phyloP scores from a whole-genome alignment of 2,888 invertebrate genomes.

The Ophion costatus region DNA sequence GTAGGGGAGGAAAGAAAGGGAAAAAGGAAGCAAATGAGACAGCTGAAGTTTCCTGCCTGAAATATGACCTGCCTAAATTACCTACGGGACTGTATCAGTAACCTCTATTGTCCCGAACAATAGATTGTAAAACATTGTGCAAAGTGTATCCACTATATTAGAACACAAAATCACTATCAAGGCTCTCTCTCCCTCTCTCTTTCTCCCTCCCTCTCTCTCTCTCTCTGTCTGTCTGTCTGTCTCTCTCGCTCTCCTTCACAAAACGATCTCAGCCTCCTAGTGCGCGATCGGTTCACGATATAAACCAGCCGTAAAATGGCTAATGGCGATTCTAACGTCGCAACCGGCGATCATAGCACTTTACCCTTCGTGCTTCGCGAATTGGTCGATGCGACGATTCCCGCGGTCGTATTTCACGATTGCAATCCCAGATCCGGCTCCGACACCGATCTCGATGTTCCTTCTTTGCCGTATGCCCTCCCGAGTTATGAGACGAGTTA shows the following conservation, averaged over 20 bases:
- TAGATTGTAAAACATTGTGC: too few species aligned
- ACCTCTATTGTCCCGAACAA: too few species aligned
- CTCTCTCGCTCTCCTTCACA: background rate
- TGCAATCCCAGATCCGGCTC: constrained; percentile 33
- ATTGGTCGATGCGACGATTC: constrained; percentile 47
- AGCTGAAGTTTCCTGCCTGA: too few species aligned
- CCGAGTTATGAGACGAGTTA: constrained; percentile 51
- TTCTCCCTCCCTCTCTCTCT: too few species aligned
- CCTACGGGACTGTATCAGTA: too few species aligned
- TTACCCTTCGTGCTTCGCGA: constrained; percentile 27
- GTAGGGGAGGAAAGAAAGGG: too few species aligned
- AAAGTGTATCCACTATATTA: too few species aligned
- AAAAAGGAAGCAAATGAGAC: too few species aligned
- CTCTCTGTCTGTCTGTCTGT: too few species aligned
- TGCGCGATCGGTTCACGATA: constrained; percentile 67
- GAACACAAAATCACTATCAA: too few species aligned
- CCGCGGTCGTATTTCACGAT: constrained; percentile 24
- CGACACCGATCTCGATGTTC: constrained; percentile 48
- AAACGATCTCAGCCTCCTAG: background rate
- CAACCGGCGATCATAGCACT: constrained; percentile 38
- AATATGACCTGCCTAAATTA: too few species aligned
- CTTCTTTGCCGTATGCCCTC: background rate
- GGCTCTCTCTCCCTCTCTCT: too few species aligned
- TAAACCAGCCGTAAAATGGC: constrained; percentile 67
- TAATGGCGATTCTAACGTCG: constrained; percentile 69